A percentile compares a stretch with the other conserved stretches of the same genome.
These are phyloP conservation scores for Achatina immaculata DNA, from an alignment of 1,140 invertebrate genomes.

Conservation along the genomic window DNA sequence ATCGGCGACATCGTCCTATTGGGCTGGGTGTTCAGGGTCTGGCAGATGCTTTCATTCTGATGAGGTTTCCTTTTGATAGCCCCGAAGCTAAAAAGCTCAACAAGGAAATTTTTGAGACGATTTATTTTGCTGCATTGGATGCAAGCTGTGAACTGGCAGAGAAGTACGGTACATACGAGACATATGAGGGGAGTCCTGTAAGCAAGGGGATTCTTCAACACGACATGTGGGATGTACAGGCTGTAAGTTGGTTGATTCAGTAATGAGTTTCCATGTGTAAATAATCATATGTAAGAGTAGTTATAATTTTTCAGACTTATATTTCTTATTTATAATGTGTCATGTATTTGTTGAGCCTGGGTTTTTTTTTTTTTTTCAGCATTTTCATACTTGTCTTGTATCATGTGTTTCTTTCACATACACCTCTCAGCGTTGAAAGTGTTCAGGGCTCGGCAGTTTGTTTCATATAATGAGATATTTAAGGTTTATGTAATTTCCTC, in stretches of 20 bases:
- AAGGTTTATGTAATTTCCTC: too few species aligned
- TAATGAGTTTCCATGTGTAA: too few species aligned
- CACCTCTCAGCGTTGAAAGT: too few species aligned
- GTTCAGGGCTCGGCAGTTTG: too few species aligned
- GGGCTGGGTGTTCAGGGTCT: slow-evolving; percentile 96
- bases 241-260: slow-evolving; percentile 72
- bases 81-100: slow-evolving; percentile 89
- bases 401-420: too few species aligned
- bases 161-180: slow-evolving; percentile 88
- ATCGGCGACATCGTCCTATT: slow-evolving; percentile 94
- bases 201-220: slow-evolving; percentile 97
- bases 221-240: slow-evolving; percentile 96
- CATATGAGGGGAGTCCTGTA: slow-evolving; percentile 90
- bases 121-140: slow-evolving; percentile 96
- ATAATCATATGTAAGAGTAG: too few species aligned
- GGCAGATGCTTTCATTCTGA: slow-evolving; percentile 95
- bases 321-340: too few species aligned
- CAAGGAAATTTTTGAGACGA: slow-evolving; percentile 97
- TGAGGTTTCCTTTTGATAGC: slow-evolving; percentile 88
- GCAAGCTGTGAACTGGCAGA: slow-evolving; percentile 96
- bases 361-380: too few species aligned
- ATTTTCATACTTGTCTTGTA: too few species aligned
- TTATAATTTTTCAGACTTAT: too few species aligned
- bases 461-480: too few species aligned
- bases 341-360: too few species aligned